Conservation (phyloP, 2,888 invertebrate genomes). For the Lymantria dispar region DNA sequence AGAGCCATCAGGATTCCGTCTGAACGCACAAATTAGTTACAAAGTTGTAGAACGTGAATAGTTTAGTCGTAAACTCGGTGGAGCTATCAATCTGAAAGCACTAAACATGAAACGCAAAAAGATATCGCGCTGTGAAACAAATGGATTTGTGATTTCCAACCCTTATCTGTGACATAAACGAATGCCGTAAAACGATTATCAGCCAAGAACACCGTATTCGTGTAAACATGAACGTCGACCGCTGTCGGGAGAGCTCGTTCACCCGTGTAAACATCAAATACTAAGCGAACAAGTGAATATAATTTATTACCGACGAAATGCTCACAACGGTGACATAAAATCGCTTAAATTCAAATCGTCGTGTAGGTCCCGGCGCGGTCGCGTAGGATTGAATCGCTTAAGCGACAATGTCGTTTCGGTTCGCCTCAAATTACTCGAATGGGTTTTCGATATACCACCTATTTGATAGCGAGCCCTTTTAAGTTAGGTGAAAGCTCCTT, state of each 20-base stretch:
- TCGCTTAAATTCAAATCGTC: conserved; percentile 65
- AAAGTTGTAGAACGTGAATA: conserved; percentile 23
- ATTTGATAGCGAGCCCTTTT: conserved; percentile 57
- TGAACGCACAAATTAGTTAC: conserved; percentile 20
- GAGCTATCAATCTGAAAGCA: conserved; percentile 29
- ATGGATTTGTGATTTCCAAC: conserved; percentile 26
- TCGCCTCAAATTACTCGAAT: conserved; percentile 74
- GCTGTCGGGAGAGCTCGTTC: conserved; percentile 3
- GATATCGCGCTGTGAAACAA: conserved; percentile 20
- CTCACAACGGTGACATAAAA: conserved; percentile 45
- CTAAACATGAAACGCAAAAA: conserved; percentile 29
- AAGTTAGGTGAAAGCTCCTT: conserved; percentile 47
- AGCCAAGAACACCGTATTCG: conserved; percentile 24
- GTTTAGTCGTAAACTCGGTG: conserved; percentile 28
- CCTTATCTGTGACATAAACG: conserved; percentile 35
- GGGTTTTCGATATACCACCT: conserved; percentile 71
- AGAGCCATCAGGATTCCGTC: neutral
- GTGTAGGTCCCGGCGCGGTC: conserved; percentile 58
- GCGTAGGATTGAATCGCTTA: conserved; percentile 71
- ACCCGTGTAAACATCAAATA: conserved; percentile 24
- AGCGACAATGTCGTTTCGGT: conserved; percentile 68
- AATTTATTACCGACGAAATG: conserved; percentile 29
- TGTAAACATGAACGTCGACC: conserved; percentile 23
- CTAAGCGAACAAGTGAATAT: conserved; percentile 30
- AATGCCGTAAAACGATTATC: conserved; percentile 37